Percentiles rank a stretch among this genome's conserved stretches.
These are phyloP conservation scores for Sarcophaga rosellei DNA, from an alignment of 2,888 invertebrate species.

Conservation along the genomic window DNA sequence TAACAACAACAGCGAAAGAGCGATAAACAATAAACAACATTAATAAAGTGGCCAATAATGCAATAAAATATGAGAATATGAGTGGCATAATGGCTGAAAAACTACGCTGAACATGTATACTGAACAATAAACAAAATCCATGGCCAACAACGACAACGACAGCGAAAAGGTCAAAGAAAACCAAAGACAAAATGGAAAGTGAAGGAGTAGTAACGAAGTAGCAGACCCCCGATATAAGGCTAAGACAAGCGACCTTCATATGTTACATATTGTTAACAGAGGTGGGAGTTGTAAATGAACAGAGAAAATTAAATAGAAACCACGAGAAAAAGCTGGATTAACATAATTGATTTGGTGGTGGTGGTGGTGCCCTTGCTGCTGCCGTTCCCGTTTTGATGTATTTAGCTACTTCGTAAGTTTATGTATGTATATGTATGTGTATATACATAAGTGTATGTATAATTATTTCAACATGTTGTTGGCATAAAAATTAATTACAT, in stretches of 20 bases:
- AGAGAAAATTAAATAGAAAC: slow-evolving; percentile 48
- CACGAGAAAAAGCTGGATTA: not conserved
- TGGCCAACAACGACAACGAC: not conserved
- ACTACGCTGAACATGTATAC: not conserved
- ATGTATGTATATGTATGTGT: too few species aligned
- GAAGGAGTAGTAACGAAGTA: not conserved
- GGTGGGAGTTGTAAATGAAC: slow-evolving; percentile 20
- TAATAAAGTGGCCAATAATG: slow-evolving; percentile 64
- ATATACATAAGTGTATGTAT: not conserved
- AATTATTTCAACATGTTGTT: slow-evolving; percentile 65
- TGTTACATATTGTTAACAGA: not conserved
- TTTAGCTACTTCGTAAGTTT: too few species aligned
- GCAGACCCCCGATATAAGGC: not conserved
- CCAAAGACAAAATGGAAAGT: not conserved
- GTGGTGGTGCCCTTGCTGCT: too few species aligned
- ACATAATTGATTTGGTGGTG: not conserved
- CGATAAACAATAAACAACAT: slow-evolving; percentile 46
- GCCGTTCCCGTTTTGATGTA: slow-evolving; percentile 30
- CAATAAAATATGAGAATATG: slow-evolving; percentile 36
- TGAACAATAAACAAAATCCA: slow-evolving; percentile 35
- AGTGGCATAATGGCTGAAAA: slow-evolving; percentile 27
- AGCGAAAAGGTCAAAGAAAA: not conserved
- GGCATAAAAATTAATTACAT: slow-evolving; percentile 67
- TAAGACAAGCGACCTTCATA: slow-evolving; percentile 24
- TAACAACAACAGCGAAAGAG: slow-evolving; percentile 6